Conservation (phyloP, 2,113 vertebrate genomes). For the Dipodomys stephensi region DNA sequence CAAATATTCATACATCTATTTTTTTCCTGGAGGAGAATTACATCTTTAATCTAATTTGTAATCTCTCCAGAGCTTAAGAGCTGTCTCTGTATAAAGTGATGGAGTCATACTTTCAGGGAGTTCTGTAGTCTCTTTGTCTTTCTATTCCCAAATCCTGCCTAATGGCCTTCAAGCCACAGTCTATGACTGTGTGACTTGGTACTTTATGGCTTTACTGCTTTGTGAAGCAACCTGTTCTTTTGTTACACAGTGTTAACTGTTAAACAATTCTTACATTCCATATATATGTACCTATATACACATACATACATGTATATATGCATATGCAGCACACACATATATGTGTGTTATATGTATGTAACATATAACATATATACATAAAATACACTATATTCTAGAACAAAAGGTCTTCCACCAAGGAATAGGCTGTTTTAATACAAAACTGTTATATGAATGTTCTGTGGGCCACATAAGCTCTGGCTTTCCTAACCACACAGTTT, state of each 20-base stretch:
- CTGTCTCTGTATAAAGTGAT: neutral
- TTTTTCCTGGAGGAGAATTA: neutral
- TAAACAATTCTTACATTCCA: neutral
- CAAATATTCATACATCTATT: neutral
- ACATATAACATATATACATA: neutral
- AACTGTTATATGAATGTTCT: neutral
- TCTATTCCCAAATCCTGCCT: neutral
- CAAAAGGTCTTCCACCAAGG: neutral
- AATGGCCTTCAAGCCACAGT: neutral
- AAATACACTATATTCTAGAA: neutral
- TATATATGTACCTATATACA: neutral
- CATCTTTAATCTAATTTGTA: neutral
- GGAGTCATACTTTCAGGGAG: neutral
- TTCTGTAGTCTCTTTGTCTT: neutral
- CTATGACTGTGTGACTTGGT: neutral
- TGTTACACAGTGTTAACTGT: neutral
- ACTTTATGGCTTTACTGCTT: neutral
- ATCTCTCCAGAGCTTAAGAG: neutral
- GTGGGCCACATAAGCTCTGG: neutral
- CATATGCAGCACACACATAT: neutral
- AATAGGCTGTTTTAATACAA: neutral
- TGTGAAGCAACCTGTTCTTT: neutral
- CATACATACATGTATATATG: neutral
- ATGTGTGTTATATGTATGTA: neutral
- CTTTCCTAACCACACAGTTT: neutral